Conservation (phyloP, 2,797 vertebrate species). For the Crenuchus spilurus region DNA sequence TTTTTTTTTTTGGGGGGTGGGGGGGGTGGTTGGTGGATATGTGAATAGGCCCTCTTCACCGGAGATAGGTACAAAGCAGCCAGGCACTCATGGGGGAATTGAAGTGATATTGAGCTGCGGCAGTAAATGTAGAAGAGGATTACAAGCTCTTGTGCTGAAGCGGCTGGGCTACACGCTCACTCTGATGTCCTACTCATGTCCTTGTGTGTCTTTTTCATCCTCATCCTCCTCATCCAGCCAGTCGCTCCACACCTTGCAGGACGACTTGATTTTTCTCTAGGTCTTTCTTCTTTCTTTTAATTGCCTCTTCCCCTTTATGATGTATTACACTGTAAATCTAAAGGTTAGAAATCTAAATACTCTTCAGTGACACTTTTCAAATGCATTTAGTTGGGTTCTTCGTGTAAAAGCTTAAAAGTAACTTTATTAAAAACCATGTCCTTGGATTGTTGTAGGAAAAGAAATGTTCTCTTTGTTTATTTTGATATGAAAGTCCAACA, state of each 20-base stretch:
- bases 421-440: too few species aligned
- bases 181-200: conserved; percentile 49
- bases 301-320: too few species aligned
- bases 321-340: too few species aligned
- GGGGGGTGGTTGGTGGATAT: conserved; percentile 39
- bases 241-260: conserved; percentile 19
- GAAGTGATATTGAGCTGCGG: conserved; percentile 72
- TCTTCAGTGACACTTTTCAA: too few species aligned
- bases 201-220: conserved; percentile 47
- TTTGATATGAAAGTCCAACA: too few species aligned
- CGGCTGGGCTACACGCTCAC: conserved; percentile 37
- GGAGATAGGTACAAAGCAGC: conserved; percentile 58
- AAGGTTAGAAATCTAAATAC: too few species aligned
- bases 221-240: neutral
- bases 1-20: conserved; percentile 47
- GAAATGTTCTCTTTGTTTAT: too few species aligned
- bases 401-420: too few species aligned
- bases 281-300: conserved; percentile 22
- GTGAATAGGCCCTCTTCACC: conserved; percentile 57
- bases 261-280: conserved; percentile 27
- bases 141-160: conserved; percentile 60
- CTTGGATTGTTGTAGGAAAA: too few species aligned
- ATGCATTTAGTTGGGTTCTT: too few species aligned
- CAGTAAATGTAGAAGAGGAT: conserved; percentile 69
- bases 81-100: conserved; percentile 60